Percentiles rank a stretch among this genome's conserved stretches.
Conservation (phyloP, 1,140 invertebrate species). For the Ceratina japonica region DNA sequence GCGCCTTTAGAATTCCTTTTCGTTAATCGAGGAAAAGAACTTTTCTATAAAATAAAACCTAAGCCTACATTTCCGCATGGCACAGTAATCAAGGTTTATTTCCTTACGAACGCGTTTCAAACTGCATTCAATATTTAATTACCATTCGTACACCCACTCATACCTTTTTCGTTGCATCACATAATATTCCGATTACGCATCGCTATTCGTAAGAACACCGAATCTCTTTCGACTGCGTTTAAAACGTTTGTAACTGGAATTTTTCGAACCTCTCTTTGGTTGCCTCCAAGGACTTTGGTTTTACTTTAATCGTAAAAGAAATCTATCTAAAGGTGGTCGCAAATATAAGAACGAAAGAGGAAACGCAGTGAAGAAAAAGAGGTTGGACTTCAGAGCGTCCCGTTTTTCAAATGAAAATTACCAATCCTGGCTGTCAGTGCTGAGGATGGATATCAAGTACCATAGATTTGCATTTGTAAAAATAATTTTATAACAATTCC, state of each 20-base stretch:
- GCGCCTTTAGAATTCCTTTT: neutral
- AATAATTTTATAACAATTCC: slow-evolving; percentile 62
- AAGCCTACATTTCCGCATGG: slow-evolving; percentile 41
- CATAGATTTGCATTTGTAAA: slow-evolving; percentile 42
- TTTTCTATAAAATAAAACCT: neutral
- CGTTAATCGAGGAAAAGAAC: neutral
- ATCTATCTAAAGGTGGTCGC: neutral
- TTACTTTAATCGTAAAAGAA: slow-evolving; percentile 41
- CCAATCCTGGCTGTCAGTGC: neutral
- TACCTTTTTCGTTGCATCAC: slow-evolving; percentile 43
- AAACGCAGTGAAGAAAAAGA: too few species aligned
- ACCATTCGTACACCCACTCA: slow-evolving; percentile 23
- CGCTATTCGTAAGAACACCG: slow-evolving; percentile 18
- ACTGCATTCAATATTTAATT: slow-evolving; percentile 39
- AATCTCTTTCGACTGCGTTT: slow-evolving; percentile 28
- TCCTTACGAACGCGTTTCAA: slow-evolving; percentile 18
- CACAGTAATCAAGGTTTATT: slow-evolving; percentile 46
- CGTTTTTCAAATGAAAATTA: neutral
- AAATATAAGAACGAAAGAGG: too few species aligned
- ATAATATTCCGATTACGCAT: slow-evolving; percentile 39
- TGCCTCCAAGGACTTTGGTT: slow-evolving; percentile 46
- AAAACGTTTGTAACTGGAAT: neutral
- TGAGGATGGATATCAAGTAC: slow-evolving; percentile 28
- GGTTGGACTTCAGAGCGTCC: too few species aligned
- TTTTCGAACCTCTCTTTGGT: slow-evolving; percentile 52